These are phyloP conservation scores for Pavo muticus DNA, from an alignment of 2,113 vertebrate genomes.

Conservation along the genomic window DNA sequence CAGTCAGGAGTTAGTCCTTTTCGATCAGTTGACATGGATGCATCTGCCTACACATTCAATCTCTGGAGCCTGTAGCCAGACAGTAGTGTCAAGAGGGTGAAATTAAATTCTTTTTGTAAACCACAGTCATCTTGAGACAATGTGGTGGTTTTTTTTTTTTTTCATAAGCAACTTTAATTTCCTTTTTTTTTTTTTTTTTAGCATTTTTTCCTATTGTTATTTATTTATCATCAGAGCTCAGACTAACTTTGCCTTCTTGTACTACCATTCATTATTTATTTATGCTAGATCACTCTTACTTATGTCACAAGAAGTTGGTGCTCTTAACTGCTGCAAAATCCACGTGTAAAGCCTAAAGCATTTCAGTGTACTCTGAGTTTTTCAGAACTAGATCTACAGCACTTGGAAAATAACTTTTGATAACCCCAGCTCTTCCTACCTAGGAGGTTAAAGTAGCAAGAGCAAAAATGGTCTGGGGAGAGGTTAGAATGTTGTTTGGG, in stretches of 20 bases:
- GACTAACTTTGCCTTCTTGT: background rate
- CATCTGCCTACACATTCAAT: background rate
- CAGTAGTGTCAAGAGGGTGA: background rate
- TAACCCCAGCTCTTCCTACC: background rate
- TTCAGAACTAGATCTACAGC: background rate
- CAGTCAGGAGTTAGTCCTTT: background rate
- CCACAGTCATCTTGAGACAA: background rate
- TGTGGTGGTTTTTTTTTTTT: background rate
- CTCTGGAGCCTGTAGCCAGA: background rate
- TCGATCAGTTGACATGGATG: background rate
- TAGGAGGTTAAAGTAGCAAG: background rate
- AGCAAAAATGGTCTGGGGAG: background rate
- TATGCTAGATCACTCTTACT: background rate
- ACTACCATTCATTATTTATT: background rate
- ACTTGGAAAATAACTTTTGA: background rate
- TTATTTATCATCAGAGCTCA: background rate
- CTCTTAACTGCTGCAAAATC: background rate
- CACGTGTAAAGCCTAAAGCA: fast-evolving
- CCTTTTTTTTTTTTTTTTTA: background rate
- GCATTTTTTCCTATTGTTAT: background rate
- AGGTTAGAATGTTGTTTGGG: background rate
- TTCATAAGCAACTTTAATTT: background rate
- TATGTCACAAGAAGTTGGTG: background rate
- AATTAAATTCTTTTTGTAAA: background rate
- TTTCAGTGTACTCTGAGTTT: background rate